Conservation (phyloP, 2,888 invertebrate genomes). For the Lamellibrachia satsuma region DNA sequence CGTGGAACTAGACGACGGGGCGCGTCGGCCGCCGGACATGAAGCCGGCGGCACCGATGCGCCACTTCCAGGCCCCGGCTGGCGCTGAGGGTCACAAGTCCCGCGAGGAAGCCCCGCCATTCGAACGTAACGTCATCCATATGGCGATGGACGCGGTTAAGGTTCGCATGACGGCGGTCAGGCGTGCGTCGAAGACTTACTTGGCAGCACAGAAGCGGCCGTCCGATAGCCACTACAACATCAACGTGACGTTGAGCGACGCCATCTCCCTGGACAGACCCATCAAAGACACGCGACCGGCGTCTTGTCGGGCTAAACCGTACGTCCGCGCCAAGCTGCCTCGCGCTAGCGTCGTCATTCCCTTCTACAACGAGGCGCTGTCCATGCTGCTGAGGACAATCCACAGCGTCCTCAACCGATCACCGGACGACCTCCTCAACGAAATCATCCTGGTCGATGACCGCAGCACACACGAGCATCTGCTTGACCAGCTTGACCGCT, state of each 20-base stretch:
- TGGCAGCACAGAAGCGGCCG: slow-evolving; percentile 29
- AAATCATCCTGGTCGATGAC: slow-evolving; percentile 43
- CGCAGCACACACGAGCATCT: slow-evolving; percentile 37
- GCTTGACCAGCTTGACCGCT: slow-evolving; percentile 35
- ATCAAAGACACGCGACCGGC: slow-evolving; percentile 42
- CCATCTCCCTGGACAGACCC: slow-evolving; percentile 40
- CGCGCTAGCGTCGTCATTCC: slow-evolving; percentile 37
- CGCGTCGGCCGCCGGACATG: background rate
- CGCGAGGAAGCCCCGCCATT: background rate
- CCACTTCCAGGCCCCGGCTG: background rate
- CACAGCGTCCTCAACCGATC: slow-evolving; percentile 36
- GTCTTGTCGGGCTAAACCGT: slow-evolving; percentile 30
- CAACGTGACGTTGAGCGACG: slow-evolving; percentile 44
- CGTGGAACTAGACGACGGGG: background rate
- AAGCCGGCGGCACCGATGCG: background rate
- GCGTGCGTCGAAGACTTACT: slow-evolving; percentile 1
- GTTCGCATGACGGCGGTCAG: background rate
- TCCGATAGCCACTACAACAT: slow-evolving; percentile 38
- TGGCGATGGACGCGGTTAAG: background rate
- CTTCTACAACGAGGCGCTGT: slow-evolving; percentile 44
- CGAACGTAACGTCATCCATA: background rate
- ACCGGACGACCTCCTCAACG: slow-evolving; percentile 34
- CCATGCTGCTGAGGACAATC: slow-evolving; percentile 40
- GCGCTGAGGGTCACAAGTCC: background rate
- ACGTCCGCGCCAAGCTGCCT: slow-evolving; percentile 23